Evolutionary conservation across 2,797 vertebrate genomes (phyloP).

Genomic region (Avahi laniger): DNA sequence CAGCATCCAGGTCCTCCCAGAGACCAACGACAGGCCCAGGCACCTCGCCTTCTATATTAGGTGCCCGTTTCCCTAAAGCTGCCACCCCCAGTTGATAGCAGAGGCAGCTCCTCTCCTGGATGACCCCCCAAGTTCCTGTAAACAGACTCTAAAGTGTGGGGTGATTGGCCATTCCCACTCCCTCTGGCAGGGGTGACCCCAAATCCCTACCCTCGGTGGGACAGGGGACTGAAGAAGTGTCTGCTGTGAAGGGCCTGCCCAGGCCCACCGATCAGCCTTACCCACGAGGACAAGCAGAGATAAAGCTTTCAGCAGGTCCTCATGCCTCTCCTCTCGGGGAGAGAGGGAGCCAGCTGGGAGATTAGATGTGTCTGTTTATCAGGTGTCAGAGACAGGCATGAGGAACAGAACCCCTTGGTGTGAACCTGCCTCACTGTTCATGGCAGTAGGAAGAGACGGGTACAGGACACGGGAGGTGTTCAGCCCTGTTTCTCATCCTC

Average conservation of each 20-base stretch:
- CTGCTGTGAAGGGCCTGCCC: background rate
- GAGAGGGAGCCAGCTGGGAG: conserved; percentile 10
- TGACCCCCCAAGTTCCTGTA: background rate
- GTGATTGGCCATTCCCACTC: background rate
- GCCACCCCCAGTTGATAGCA: background rate
- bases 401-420: background rate
- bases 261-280: background rate
- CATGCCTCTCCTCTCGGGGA: background rate
- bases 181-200: background rate
- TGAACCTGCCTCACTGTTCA: background rate
- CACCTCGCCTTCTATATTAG: background rate
- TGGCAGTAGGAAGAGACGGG: background rate
- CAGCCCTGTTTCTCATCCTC: background rate
- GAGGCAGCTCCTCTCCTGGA: background rate
- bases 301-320: conserved; percentile 57
- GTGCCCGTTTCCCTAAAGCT: background rate
- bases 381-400: background rate
- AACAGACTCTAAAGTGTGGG: background rate
- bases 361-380: conserved; percentile 54
- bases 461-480: background rate
- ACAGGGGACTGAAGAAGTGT: background rate
- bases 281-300: conserved; percentile 39
- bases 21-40: background rate
- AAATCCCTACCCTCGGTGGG: background rate
- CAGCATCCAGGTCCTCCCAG: background rate